A percentile compares a stretch with the other conserved stretches of the same genome.
These are phyloP conservation scores for Vicugna pacos DNA, from an alignment of 2,113 vertebrate genomes.

Conservation along the genomic window DNA sequence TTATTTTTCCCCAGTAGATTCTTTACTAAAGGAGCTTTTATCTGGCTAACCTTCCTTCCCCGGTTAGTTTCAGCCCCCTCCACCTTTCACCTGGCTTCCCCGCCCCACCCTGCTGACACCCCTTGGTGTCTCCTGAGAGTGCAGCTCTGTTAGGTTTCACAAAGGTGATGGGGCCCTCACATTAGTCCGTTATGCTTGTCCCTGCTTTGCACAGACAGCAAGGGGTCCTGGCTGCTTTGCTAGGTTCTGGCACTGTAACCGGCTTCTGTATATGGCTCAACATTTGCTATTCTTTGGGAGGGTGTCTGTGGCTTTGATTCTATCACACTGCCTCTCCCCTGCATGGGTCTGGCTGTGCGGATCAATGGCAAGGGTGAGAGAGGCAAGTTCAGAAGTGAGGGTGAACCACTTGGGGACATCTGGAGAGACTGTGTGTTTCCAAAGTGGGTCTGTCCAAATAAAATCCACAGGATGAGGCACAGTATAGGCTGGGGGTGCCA, in stretches of 20 bases:
- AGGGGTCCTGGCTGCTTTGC: not conserved
- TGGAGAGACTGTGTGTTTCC: not conserved
- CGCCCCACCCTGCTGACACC: not conserved
- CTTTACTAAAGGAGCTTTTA: slow-evolving; percentile 11
- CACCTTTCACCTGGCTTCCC: not conserved
- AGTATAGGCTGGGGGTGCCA: not conserved
- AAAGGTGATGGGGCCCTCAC: not conserved
- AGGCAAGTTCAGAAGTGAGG: not conserved
- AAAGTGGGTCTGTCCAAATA: not conserved
- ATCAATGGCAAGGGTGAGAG: not conserved
- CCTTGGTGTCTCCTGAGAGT: not conserved
- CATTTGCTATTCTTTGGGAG: not conserved
- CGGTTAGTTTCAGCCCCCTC: not conserved
- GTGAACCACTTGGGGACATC: not conserved
- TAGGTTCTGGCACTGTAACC: not conserved
- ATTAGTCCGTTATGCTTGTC: not conserved
- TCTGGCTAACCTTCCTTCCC: slow-evolving; percentile 46
- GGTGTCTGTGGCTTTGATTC: not conserved
- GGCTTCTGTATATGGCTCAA: not conserved
- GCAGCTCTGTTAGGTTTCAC: not conserved
- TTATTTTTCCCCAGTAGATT: slow-evolving; percentile 14
- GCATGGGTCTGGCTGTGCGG: not conserved
- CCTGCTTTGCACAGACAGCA: accelerated
- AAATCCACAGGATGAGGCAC: not conserved
- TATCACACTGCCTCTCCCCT: not conserved